phyloP scores from a whole-genome alignment of 2,797 vertebrate species.

The Molossus alvarezi region DNA sequence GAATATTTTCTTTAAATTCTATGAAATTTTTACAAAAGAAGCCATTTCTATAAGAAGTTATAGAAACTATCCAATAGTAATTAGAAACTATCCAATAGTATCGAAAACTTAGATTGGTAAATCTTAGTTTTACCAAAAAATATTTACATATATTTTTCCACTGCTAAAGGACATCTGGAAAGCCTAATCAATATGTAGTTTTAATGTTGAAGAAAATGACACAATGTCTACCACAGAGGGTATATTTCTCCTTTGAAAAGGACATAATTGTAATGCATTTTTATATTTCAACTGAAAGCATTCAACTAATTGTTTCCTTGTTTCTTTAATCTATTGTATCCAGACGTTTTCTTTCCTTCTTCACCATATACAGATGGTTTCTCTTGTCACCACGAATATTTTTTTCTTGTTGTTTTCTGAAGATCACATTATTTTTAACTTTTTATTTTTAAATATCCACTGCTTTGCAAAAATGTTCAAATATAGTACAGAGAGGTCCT shows the following conservation, averaged over 20 bases:
- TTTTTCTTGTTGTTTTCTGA: not conserved
- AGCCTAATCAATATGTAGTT: not conserved
- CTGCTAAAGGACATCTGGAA: not conserved
- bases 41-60: not conserved
- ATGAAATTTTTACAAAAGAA: not conserved
- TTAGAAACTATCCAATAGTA: not conserved
- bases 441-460: conserved; percentile 40
- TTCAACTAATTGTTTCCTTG: not conserved
- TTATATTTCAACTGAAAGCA: not conserved
- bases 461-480: not conserved
- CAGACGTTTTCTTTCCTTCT: not conserved
- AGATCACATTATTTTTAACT: not conserved
- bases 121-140: not conserved
- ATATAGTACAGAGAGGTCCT: not conserved
- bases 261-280: not conserved
- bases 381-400: not conserved
- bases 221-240: not conserved
- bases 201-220: not conserved
- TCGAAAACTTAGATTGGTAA: too few species aligned
- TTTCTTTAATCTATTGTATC: not conserved
- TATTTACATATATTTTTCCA: not conserved
- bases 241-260: not conserved
- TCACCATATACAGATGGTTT: not conserved
- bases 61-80: not conserved
- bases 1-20: not conserved